These are phyloP conservation scores for Indicator maculatus DNA, from an alignment of 2,113 vertebrate genomes.

Conservation along the genomic window DNA sequence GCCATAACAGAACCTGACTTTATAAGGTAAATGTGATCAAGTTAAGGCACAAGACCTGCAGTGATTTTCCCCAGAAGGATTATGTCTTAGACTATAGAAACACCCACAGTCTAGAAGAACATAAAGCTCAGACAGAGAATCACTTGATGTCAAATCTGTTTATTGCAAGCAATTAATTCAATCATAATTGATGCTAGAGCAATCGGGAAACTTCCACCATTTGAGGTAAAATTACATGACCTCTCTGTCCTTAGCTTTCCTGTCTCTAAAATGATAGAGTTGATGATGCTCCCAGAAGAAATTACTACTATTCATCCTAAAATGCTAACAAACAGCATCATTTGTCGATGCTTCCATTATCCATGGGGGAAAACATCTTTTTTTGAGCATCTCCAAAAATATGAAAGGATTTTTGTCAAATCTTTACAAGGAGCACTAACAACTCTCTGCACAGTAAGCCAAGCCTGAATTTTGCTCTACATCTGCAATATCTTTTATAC, in stretches of 20 bases:
- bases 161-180: background rate
- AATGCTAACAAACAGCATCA: background rate
- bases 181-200: background rate
- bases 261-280: background rate
- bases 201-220: background rate
- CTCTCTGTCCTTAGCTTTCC: background rate
- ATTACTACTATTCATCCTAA: constrained; percentile 27
- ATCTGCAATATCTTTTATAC: constrained; percentile 68
- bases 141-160: background rate
- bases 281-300: background rate
- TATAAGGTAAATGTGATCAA: background rate
- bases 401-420: constrained; percentile 16
- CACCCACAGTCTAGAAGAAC: background rate
- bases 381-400: constrained; percentile 39
- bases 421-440: constrained; percentile 17
- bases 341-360: background rate
- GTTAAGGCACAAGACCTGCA: background rate
- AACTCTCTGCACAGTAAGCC: constrained; percentile 41
- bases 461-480: constrained; percentile 54
- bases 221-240: background rate
- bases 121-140: background rate
- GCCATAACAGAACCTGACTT: background rate
- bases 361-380: background rate
- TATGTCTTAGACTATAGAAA: accelerated
- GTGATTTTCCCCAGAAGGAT: background rate